These are phyloP conservation scores for Machaerirhynchus nigripectus DNA, from an alignment of 2,113 vertebrate species.

Conservation along the genomic window DNA sequence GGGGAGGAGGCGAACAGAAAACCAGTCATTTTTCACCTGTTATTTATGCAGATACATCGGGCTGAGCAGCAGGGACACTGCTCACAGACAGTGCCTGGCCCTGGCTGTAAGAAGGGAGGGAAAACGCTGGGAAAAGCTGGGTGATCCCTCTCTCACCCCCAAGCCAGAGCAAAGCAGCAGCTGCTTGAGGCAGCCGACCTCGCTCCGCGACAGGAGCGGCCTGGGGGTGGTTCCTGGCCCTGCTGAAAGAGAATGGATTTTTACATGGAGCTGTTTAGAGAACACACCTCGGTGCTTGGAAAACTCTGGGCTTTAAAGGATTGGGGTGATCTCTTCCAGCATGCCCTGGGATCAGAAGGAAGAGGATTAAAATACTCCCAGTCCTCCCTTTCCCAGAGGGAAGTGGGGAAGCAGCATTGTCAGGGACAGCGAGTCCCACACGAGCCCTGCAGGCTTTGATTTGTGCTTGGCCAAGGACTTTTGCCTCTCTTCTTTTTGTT, in stretches of 20 bases:
- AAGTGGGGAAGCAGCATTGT: not conserved
- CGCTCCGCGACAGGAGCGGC: not conserved
- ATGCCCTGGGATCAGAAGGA: not conserved
- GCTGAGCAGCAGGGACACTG: not conserved
- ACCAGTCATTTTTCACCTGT: not conserved
- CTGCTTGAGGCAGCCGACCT: not conserved
- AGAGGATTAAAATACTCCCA: not conserved
- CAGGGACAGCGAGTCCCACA: fast-evolving
- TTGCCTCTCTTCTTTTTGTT: not conserved
- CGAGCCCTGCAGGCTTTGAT: not conserved
- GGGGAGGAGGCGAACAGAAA: not conserved
- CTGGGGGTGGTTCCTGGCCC: not conserved
- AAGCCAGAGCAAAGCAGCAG: not conserved
- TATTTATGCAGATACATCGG: not conserved
- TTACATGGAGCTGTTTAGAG: fast-evolving
- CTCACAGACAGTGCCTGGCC: not conserved
- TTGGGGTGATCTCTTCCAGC: not conserved
- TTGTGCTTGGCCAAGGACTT: not conserved
- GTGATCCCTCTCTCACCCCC: not conserved
- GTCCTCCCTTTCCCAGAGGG: not conserved
- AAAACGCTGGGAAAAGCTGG: not conserved
- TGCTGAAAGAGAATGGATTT: not conserved
- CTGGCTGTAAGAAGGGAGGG: not conserved
- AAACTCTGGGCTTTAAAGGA: not conserved
- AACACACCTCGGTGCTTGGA: not conserved